Evolutionary conservation across 2,113 vertebrate genomes (phyloP).

Genomic region (Pedionomus torquatus): DNA sequence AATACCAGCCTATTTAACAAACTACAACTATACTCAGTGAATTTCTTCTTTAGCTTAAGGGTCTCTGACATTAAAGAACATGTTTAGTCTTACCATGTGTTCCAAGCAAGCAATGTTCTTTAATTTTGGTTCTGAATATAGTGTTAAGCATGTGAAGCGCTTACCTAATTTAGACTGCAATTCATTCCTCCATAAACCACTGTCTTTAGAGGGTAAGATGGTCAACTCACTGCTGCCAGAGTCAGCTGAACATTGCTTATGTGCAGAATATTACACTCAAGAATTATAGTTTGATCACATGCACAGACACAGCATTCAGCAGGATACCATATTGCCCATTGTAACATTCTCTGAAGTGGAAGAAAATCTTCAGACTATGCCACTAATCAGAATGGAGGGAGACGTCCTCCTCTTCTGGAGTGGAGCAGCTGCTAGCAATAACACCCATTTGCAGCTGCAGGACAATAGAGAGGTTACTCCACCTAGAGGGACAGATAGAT

Average conservation of each 20-base stretch:
- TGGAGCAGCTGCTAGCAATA: conserved; percentile 18
- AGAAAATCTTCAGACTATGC: not conserved
- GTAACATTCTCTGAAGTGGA: conserved; percentile 5
- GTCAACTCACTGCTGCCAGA: not conserved
- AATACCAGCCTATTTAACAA: not conserved
- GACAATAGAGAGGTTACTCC: not conserved
- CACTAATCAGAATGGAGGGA: conserved; percentile 26
- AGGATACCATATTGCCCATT: not conserved
- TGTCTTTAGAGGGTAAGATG: not conserved
- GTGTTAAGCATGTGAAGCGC: not conserved
- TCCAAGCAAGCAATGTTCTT: not conserved
- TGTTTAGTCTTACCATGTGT: not conserved
- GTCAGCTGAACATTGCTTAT: not conserved
- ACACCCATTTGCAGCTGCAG: conserved; percentile 5
- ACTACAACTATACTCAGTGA: not conserved
- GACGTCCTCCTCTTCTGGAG: not conserved
- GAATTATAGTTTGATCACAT: not conserved
- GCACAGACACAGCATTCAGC: not conserved
- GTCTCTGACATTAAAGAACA: not conserved
- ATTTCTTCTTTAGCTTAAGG: not conserved
- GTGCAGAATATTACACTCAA: not conserved
- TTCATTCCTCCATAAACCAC: not conserved
- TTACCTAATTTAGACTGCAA: not conserved
- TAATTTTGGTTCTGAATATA: not conserved
- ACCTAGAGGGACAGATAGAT: not conserved